A percentile compares a stretch with the other conserved stretches of the same genome.
Conservation (phyloP, 2,888 invertebrate genomes). For the Mesorhabditis belari region DNA sequence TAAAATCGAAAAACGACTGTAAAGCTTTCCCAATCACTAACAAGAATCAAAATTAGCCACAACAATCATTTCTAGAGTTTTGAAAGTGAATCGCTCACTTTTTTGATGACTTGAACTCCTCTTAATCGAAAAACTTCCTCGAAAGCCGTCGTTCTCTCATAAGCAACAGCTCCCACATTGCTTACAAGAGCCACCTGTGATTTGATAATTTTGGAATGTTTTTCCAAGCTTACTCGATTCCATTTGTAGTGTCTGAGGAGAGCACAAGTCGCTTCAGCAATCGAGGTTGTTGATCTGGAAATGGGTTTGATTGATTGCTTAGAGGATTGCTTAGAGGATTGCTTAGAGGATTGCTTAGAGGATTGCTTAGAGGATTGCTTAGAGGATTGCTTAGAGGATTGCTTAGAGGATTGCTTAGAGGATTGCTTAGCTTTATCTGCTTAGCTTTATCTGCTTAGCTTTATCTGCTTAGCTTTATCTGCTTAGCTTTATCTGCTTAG, state of each 20-base stretch:
- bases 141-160: slow-evolving; percentile 24
- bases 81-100: slow-evolving; percentile 5
- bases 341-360: too few relatives aligned
- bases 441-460: too few relatives aligned
- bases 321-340: too few relatives aligned
- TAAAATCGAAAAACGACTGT: too few relatives aligned
- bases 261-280: slow-evolving; percentile 42
- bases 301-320: neutral
- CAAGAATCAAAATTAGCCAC: too few relatives aligned
- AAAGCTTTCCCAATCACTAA: too few relatives aligned
- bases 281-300: slow-evolving; percentile 35
- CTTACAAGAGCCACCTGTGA: slow-evolving; percentile 31
- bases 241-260: slow-evolving; percentile 46
- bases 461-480: too few relatives aligned
- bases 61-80: neutral
- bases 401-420: too few relatives aligned
- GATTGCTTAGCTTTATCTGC: too few relatives aligned
- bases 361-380: too few relatives aligned
- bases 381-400: too few relatives aligned
- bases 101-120: slow-evolving; percentile 24
- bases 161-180: slow-evolving; percentile 28
- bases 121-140: slow-evolving; percentile 31
- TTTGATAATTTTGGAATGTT: neutral
- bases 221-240: slow-evolving; percentile 18
- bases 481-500: too few relatives aligned